Evolutionary conservation across 2,113 vertebrate genomes (phyloP), one percentile per base, ranked within the genome.

Genomic region (Megaleporinus macrocephalus): DNA sequence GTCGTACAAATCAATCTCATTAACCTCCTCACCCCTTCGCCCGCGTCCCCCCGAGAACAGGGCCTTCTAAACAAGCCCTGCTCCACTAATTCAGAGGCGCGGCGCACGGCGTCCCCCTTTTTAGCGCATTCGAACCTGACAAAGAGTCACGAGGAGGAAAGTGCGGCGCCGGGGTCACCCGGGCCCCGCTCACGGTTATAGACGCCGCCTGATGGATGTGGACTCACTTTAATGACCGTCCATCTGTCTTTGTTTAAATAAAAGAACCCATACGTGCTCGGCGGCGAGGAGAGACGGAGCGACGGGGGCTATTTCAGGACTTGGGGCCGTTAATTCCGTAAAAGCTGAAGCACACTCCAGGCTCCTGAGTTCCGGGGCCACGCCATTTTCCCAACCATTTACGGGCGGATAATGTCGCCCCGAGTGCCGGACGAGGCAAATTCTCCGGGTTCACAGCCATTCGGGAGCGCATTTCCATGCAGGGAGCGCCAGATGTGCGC

Each of bases 1-100:
- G 70, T 68, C 55, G 61, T 77, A 83, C 86, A 87, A 87, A 79
- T 84, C 83, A 82, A 82, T 80, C 86, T 87, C 80, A 84, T 87
- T 87, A 87, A 87, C 86, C 86, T 84, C 68, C 68, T 84, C 57
- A 82, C 86, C 86, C n/a, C 74, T 81, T 77, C 24, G 79, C 73
- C 79, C 70, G 79, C 22, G 14, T 84, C 83, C 80, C n/a, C 77
- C 77, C 49, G 71, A 65, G 80, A 77, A 82, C 16, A 65, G 55
- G 59, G 65, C 63, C 62, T 80, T 55, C 66, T 63, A 77, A 82
- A 82, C 76, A 83, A 75, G 36, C 72, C 41, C 51, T 72, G 66
- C 62, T 82, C 80, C 41, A 41, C 73, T 82, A 57, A 59, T 86
- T 81, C 70, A 70, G 51, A 75, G 22, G 6, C 41, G 4, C 3